Base-by-base conservation (phyloP, 2,888 invertebrate genomes). In the Nysson spinosus region DNA sequence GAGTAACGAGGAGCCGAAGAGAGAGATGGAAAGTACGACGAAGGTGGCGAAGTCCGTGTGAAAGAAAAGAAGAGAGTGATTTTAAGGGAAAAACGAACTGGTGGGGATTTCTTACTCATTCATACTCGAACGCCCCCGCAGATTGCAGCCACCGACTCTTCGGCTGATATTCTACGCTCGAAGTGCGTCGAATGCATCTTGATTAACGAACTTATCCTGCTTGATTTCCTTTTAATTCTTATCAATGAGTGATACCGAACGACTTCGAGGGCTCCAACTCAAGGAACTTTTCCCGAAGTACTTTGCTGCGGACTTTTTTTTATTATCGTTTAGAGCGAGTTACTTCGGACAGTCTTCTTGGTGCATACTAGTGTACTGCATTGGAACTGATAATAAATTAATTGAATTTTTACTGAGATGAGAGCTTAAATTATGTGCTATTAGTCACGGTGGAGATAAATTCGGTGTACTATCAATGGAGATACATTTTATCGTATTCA, bases 61-160 rank as follows among this genome's bases (percentile, higher is more conserved):
- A n/a, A n/a, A n/a, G 49, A 49, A 24, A 47, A 32, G 11, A 57
- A 61, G 61, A 47, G 30, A 16, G 16, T 26, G 60, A 42, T 19
- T 35, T 24, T 26, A 14, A 46, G 61, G 64, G 44, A 54, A 20
- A 47, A 39, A 12, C 19, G 16, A 14, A 22, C n/a, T 72, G 72
- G 80, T 74, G 79, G 81, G 77, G 81, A 77, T 56, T 73, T 70
- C 73, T 78, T 75, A 63, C 81, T 82, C 84, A 83, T 84, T 84
- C 83, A 81, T 81, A 77, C 73, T 77, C 70, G 72, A 76, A 75
- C 78, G 80, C 81, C 78, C 67, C 68, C 73, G 68, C 78, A 64
- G 76, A 78, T 67, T 67, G 56, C 65, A 54, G 60, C 55, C 62
- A 50, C 54, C 70, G 35, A 32, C 57, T 44, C 40, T 35, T n/a